A percentile compares a stretch with the other conserved stretches of the same genome.
Conservation (phyloP, 2,113 vertebrate species). For the Sturnus vulgaris region DNA sequence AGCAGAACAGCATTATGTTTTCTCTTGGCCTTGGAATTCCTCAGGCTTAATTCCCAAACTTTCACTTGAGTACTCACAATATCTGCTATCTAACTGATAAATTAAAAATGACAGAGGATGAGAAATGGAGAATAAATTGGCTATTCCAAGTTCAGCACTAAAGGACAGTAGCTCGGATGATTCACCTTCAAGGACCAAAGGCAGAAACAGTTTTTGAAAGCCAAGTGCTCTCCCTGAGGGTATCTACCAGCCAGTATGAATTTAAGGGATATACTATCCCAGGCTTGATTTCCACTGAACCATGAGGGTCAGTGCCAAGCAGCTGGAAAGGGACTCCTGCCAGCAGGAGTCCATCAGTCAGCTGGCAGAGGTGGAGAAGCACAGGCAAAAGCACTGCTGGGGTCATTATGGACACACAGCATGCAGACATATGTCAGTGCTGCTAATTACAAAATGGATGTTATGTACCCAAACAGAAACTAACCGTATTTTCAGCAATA, state of each 20-base stretch:
- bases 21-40: background rate
- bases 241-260: background rate
- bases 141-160: background rate
- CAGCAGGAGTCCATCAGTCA: background rate
- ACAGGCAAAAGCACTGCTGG: background rate
- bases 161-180: background rate
- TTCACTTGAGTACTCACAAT: background rate
- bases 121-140: background rate
- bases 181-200: conserved; percentile 14
- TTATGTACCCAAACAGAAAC: background rate
- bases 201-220: background rate
- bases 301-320: background rate
- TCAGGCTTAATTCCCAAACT: background rate
- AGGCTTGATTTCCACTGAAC: background rate
- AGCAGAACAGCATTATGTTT: background rate
- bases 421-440: accelerated
- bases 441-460: background rate
- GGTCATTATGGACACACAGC: background rate
- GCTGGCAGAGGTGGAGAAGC: background rate
- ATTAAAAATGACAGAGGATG: conserved; percentile 30
- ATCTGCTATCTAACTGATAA: background rate
- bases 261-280: background rate
- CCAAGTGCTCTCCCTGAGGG: background rate
- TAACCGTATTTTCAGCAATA: background rate
- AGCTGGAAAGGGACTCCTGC: background rate